phyloP scores from a whole-genome alignment of 2,797 vertebrate genomes.

The Bradypodion pumilum region DNA sequence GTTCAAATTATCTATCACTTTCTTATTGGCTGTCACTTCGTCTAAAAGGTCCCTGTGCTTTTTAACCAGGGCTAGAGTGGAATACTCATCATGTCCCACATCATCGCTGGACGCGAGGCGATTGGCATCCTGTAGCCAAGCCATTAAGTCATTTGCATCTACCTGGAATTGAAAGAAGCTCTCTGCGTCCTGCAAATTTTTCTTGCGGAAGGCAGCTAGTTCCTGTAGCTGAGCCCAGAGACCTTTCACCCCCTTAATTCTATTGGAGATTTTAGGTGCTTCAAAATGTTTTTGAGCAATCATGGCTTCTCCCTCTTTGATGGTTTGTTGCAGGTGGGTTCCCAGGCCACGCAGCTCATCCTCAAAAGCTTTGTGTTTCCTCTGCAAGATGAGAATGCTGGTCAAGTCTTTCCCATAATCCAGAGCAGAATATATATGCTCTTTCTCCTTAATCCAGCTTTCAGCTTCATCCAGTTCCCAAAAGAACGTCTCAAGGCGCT shows the following conservation, averaged over 20 bases:
- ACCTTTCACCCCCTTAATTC: conserved; percentile 77
- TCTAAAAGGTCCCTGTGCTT: conserved; percentile 86
- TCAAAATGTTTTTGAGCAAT: conserved; percentile 81
- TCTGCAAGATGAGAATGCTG: conserved; percentile 88
- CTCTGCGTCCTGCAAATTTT: conserved; percentile 87
- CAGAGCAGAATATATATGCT: conserved; percentile 92
- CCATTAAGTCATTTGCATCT: conserved; percentile 88
- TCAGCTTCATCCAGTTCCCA: conserved; percentile 94
- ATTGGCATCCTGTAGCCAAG: conserved; percentile 86
- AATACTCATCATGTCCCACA: conserved; percentile 91
- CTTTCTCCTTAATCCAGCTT: conserved; percentile 95
- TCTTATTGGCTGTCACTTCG: conserved; percentile 81
- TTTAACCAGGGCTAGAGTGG: conserved; percentile 84
- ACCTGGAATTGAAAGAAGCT: conserved; percentile 96
- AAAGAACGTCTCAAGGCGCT: conserved; percentile 91
- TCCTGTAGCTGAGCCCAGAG: conserved; percentile 93
- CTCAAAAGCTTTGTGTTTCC: conserved; percentile 92
- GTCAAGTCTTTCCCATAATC: conserved; percentile 96
- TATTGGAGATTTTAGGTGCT: conserved; percentile 78
- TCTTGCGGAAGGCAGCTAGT: conserved; percentile 87
- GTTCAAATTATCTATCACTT: conserved; percentile 82
- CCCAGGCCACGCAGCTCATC: conserved; percentile 88
- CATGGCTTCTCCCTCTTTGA: conserved; percentile 83
- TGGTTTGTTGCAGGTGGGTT: conserved; percentile 77
- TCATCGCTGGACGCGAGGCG: conserved; percentile 84